Evolutionary conservation across 2,797 vertebrate species (phyloP).

Genomic region (Intellagama lesueurii): DNA sequence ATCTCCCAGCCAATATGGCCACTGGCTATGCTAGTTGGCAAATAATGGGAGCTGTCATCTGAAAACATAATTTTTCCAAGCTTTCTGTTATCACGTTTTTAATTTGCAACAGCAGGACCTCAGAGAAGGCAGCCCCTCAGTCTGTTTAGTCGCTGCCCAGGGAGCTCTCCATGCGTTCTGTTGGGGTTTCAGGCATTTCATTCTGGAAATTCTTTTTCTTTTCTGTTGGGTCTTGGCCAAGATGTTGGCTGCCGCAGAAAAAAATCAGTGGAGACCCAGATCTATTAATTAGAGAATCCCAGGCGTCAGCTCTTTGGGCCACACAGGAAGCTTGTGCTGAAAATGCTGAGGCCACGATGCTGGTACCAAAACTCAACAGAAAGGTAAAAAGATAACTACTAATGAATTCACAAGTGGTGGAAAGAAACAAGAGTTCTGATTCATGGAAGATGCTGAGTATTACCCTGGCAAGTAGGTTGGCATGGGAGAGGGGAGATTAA

Average conservation of each 20-base stretch:
- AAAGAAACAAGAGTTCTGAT: not conserved
- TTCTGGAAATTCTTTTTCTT: constrained; percentile 6
- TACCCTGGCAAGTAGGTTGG: not conserved
- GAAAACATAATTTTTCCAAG: no score
- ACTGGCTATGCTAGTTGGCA: no score
- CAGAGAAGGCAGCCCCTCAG: not conserved
- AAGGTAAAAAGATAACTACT: not conserved
- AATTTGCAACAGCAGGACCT: not conserved
- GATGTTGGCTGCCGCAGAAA: constrained; percentile 12
- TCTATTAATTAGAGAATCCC: constrained; percentile 32
- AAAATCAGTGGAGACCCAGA: not conserved
- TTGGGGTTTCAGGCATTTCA: not conserved
- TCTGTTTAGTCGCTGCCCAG: not conserved
- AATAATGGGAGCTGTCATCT: no score
- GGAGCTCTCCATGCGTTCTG: not conserved
- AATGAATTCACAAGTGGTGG: not conserved
- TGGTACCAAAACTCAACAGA: constrained; percentile 31
- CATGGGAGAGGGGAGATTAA: not conserved
- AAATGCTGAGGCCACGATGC: constrained; percentile 9
- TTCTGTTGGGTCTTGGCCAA: not conserved
- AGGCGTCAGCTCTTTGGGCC: constrained; percentile 22
- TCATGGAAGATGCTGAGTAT: not conserved
- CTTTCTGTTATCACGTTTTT: not conserved
- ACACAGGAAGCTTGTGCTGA: not conserved
- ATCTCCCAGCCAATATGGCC: no score